Evolutionary conservation across 53 echinoderm and acorn worm species (phyloP).

Genomic region (Zoroaster sp.): DNA sequence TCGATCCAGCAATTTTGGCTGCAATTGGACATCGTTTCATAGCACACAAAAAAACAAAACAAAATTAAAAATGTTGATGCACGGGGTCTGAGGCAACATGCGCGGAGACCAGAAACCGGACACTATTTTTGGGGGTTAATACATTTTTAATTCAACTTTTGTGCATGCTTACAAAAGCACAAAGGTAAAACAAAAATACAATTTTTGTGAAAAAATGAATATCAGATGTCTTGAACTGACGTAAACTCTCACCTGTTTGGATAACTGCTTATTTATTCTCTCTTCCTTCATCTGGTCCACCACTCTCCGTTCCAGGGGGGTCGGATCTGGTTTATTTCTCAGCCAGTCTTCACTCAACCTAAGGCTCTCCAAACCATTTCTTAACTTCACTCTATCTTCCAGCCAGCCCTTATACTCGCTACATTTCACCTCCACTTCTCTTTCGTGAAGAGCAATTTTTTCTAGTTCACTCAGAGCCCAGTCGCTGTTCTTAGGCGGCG

Average conservation of each 20-base stretch:
- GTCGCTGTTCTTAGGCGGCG: neutral
- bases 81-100: no score
- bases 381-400: slow-evolving; percentile 62
- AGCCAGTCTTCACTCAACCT: slow-evolving; percentile 88
- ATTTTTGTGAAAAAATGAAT: neutral
- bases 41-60: no score
- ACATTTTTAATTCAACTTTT: no score
- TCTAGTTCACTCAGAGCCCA: slow-evolving; percentile 78
- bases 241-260: neutral
- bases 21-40: no score
- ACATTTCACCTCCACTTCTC: slow-evolving; percentile 66
- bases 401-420: slow-evolving; percentile 79
- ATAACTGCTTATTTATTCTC: slow-evolving; percentile 2
- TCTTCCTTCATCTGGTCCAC: slow-evolving; percentile 70
- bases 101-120: no score
- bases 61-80: no score
- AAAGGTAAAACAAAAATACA: no score
- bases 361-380: slow-evolving; percentile 76
- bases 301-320: slow-evolving; percentile 81
- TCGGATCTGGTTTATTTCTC: slow-evolving; percentile 71
- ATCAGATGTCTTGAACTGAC: neutral
- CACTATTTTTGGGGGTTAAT: no score
- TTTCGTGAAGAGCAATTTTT: slow-evolving; percentile 66
- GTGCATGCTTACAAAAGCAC: no score
- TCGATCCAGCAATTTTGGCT: no score